phyloP scores from a whole-genome alignment of 2,888 invertebrate species.

The Bombylius major region DNA sequence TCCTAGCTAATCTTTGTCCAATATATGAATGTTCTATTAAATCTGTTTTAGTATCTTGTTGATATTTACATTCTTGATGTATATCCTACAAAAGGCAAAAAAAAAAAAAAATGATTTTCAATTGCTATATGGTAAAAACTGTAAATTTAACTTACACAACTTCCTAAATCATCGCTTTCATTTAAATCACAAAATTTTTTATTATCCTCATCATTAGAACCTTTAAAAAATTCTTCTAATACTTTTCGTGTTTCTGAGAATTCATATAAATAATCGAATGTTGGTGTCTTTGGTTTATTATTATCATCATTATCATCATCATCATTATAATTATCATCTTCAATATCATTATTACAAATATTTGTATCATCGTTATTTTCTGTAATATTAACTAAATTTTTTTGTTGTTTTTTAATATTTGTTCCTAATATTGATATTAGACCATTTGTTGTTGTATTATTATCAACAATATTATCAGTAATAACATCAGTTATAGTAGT shows the following conservation, averaged over 20 bases:
- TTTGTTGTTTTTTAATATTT: neutral
- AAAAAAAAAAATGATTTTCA: neutral
- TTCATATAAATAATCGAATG: slow-evolving; percentile 82
- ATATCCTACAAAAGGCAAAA: slow-evolving; percentile 20
- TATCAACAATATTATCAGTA: neutral
- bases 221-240: slow-evolving; percentile 81
- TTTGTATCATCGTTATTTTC: neutral
- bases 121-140: neutral
- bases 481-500: neutral
- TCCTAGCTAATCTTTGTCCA: slow-evolving; percentile 35
- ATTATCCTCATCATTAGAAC: slow-evolving; percentile 49
- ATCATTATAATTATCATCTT: slow-evolving; percentile 24
- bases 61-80: slow-evolving; percentile 21
- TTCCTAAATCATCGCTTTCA: slow-evolving; percentile 32
- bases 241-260: slow-evolving; percentile 88
- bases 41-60: slow-evolving; percentile 23
- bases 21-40: slow-evolving; percentile 31
- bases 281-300: slow-evolving; percentile 38
- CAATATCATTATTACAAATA: neutral
- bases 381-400: neutral
- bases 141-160: slow-evolving; percentile 23
- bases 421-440: neutral
- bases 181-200: slow-evolving; percentile 35
- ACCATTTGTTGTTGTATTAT: slow-evolving; percentile 3
- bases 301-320: slow-evolving; percentile 16